phyloP scores from a whole-genome alignment of 2,113 vertebrate genomes.

The Lathamus discolor region DNA sequence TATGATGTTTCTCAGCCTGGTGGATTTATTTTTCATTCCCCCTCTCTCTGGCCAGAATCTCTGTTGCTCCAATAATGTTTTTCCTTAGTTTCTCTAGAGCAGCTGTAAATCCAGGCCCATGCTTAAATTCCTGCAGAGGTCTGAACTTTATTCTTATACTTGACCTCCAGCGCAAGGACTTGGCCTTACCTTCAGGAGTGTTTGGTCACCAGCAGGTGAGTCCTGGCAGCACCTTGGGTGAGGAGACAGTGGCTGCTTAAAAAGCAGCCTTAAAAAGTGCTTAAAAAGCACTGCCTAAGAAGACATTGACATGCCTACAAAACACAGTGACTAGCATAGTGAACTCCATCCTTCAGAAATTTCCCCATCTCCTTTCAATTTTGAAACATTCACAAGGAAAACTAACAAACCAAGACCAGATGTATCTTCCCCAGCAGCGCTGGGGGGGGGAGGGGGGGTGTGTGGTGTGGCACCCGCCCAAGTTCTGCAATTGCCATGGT shows the following conservation, averaged over 20 bases:
- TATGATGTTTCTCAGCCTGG: neutral
- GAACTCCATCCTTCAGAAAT: neutral
- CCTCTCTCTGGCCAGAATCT: neutral
- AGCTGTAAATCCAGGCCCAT: neutral
- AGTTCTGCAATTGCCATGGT: neutral
- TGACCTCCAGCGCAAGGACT: neutral
- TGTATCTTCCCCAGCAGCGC: neutral
- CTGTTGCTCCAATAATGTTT: neutral
- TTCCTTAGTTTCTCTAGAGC: neutral
- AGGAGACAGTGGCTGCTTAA: neutral
- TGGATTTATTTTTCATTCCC: neutral
- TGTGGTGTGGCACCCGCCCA: neutral
- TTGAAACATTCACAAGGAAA: slow-evolving; percentile 17
- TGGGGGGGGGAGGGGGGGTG: neutral
- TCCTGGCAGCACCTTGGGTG: neutral
- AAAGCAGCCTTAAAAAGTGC: neutral
- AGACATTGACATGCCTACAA: neutral
- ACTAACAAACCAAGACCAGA: slow-evolving; percentile 21
- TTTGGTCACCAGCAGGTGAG: neutral
- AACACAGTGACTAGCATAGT: neutral
- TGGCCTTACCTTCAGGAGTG: neutral
- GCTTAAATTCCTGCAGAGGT: neutral
- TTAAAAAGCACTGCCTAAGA: neutral
- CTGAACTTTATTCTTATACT: neutral
- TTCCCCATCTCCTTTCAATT: slow-evolving; percentile 18